A percentile compares a stretch with the other conserved stretches of the same genome.
phyloP scores from a whole-genome alignment of 1,140 invertebrate genomes.

The Cyclargus thomasi region DNA sequence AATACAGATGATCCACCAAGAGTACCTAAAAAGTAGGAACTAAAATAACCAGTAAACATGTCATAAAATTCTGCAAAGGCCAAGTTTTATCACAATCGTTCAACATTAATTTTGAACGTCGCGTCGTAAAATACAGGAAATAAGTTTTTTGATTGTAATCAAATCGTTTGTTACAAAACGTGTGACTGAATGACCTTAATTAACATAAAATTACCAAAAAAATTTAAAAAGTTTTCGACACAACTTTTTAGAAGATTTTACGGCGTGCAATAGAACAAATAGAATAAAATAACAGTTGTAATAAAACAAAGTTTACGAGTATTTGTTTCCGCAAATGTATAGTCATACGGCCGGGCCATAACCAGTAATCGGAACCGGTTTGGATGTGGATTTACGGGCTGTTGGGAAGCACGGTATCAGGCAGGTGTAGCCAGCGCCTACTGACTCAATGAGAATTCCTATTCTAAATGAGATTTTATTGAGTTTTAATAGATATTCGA shows the following conservation, averaged over 20 bases:
- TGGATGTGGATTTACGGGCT: slow-evolving; percentile 15
- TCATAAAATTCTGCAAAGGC: neutral
- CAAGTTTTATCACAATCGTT: neutral
- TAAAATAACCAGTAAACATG: neutral
- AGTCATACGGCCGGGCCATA: slow-evolving; percentile 4
- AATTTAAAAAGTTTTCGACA: neutral
- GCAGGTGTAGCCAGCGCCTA: slow-evolving; percentile 15
- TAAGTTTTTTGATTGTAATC: neutral
- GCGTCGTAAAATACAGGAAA: neutral
- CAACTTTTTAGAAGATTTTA: neutral
- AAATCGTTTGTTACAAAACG: neutral
- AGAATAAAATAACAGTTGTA: neutral
- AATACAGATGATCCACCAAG: neutral
- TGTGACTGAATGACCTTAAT: neutral
- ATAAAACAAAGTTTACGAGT: neutral
- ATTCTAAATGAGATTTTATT: neutral
- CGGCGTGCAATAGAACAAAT: neutral
- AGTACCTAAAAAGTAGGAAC: neutral
- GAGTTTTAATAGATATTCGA: neutral
- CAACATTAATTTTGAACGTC: neutral
- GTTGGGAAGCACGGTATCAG: slow-evolving; percentile 3
- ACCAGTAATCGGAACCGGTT: slow-evolving; percentile 21
- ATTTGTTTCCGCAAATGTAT: slow-evolving; percentile 14
- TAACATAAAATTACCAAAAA: neutral
- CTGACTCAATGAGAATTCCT: slow-evolving; percentile 11